phyloP scores from a whole-genome alignment of 2,797 vertebrate species.

The Takifugu rubripes region DNA sequence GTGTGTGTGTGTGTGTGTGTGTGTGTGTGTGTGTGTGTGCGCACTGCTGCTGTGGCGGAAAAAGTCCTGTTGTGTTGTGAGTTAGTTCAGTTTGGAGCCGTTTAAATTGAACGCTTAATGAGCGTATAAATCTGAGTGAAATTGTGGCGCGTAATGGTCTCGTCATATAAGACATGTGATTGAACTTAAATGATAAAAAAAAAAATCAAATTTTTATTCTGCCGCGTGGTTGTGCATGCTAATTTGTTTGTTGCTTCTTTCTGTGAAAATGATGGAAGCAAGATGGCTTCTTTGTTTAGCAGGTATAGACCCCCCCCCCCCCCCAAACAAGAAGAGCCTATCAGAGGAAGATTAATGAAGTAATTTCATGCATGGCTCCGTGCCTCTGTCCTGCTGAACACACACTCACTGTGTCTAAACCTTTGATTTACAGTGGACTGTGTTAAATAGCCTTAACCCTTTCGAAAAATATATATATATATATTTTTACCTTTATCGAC shows the following conservation, averaged over 20 bases:
- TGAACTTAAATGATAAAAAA: too few relatives aligned
- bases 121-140: conserved; percentile 12
- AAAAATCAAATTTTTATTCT: conserved; percentile 44
- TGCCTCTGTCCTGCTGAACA: conserved; percentile 66
- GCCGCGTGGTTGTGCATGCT: conserved; percentile 34
- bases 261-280: conserved; percentile 64
- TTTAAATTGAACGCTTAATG: conserved; percentile 26
- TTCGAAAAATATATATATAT: conserved; percentile 70
- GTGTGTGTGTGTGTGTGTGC: too few relatives aligned
- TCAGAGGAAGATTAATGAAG: conserved; percentile 84
- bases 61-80: conserved; percentile 44
- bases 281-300: conserved; percentile 76
- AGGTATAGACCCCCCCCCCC: conserved; percentile 60
- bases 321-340: conserved; percentile 76
- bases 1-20: too few relatives aligned
- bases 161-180: too few relatives aligned
- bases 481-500: background rate
- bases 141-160: background rate
- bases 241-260: conserved; percentile 57
- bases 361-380: conserved; percentile 85
- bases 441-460: conserved; percentile 73
- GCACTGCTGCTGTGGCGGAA: conserved; percentile 39
- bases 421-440: conserved; percentile 75
- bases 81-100: conserved; percentile 22
- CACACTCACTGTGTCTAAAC: conserved; percentile 75